Percentiles rank a stretch among this genome's conserved stretches.
Conservation (phyloP, 2,888 invertebrate species). For the Myopa tessellatipennis region DNA sequence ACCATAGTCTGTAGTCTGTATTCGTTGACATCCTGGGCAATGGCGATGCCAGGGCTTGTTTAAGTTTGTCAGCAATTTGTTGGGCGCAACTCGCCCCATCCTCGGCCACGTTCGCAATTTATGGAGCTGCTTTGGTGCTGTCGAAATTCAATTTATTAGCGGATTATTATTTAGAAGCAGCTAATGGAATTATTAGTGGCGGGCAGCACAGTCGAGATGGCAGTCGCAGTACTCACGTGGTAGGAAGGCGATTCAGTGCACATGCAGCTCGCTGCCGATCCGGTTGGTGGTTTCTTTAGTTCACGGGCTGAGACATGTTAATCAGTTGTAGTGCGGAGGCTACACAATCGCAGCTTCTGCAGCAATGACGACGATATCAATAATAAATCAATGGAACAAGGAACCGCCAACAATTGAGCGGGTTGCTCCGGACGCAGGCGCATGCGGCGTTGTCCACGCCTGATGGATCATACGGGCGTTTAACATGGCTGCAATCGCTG, state of each 20-base stretch:
- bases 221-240: no score
- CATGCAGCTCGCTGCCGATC: background rate
- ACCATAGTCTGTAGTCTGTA: background rate
- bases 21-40: background rate
- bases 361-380: slow-evolving; percentile 37
- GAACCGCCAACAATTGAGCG: slow-evolving; percentile 14
- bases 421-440: background rate
- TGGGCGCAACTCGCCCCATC: background rate
- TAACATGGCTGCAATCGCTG: slow-evolving; percentile 2
- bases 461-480: slow-evolving; percentile 11
- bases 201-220: background rate
- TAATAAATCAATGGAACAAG: slow-evolving; percentile 16
- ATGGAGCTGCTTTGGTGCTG: slow-evolving; percentile 31
- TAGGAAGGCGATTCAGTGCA: background rate
- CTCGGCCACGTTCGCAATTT: slow-evolving; percentile 16
- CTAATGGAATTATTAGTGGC: slow-evolving; percentile 33
- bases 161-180: slow-evolving; percentile 20
- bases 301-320: slow-evolving; percentile 19
- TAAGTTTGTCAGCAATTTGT: slow-evolving; percentile 36
- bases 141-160: slow-evolving; percentile 35
- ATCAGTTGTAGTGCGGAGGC: slow-evolving; percentile 26
- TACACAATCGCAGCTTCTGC: slow-evolving; percentile 15
- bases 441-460: slow-evolving; percentile 2
- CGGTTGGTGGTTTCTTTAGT: background rate
- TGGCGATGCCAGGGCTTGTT: background rate